Percentiles rank a stretch among this genome's conserved stretches.
phyloP scores from a whole-genome alignment of 2,888 invertebrate genomes.

The Luffia ferchaultella region DNA sequence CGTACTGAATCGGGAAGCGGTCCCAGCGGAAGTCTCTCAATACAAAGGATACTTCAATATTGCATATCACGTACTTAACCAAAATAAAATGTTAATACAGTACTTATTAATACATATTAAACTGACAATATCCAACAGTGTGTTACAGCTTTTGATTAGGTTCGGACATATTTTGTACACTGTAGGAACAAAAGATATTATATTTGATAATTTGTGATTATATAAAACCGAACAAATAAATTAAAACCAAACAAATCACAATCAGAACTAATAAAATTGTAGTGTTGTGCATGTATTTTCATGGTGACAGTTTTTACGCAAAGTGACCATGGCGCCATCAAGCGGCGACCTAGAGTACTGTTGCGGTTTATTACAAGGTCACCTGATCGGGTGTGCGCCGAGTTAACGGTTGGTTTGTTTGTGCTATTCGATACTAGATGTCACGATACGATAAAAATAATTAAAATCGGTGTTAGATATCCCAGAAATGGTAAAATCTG shows the following conservation, averaged over 20 bases:
- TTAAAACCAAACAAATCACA: too few relatives aligned
- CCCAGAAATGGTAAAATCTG: not conserved
- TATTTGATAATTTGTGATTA: too few relatives aligned
- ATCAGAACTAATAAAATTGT: too few relatives aligned
- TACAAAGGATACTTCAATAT: not conserved
- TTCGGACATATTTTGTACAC: not conserved
- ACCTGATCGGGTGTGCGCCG: constrained; percentile 21
- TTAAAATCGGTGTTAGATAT: not conserved
- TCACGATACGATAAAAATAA: constrained; percentile 23
- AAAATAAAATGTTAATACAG: not conserved
- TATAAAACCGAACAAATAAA: too few relatives aligned
- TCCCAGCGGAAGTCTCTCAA: not conserved
- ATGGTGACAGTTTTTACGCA: constrained; percentile 76
- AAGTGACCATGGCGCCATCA: constrained; percentile 66
- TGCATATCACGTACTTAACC: not conserved
- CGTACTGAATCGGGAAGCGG: not conserved
- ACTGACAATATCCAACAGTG: not conserved
- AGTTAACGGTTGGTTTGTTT: constrained; percentile 28
- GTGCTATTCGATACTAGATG: constrained; percentile 60
- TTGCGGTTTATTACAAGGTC: constrained; percentile 43
- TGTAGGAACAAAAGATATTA: too few relatives aligned
- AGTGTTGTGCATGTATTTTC: constrained; percentile 48
- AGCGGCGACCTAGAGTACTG: constrained; percentile 63
- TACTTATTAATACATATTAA: not conserved
- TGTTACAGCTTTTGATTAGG: not conserved